Conservation (phyloP, 2,888 invertebrate genomes). For the Tiliacea aurago region DNA sequence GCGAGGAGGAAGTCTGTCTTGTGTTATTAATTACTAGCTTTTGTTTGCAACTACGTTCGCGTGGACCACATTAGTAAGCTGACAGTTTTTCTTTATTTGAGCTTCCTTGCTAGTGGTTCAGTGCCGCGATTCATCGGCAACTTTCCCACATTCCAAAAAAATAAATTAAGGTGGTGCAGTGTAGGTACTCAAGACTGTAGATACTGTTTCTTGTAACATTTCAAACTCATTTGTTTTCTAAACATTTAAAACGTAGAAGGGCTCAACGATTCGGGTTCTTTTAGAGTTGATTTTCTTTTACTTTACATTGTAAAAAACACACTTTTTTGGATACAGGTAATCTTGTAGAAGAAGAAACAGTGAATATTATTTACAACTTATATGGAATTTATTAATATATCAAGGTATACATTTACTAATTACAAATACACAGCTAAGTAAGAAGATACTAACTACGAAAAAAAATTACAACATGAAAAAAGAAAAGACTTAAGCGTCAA, state of each 20-base stretch:
- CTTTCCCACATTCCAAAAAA: slow-evolving; percentile 55
- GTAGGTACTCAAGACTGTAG: neutral
- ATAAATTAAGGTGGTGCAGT: slow-evolving; percentile 5
- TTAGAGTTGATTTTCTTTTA: neutral
- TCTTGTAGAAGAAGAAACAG: neutral
- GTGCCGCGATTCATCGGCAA: slow-evolving; percentile 41
- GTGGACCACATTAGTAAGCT: slow-evolving; percentile 57
- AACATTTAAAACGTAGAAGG: neutral
- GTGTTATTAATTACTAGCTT: slow-evolving; percentile 61
- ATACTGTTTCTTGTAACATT: slow-evolving; percentile 9
- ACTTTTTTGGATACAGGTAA: neutral
- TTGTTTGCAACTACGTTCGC: slow-evolving; percentile 54
- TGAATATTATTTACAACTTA: neutral
- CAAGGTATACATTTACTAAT: too few relatives aligned
- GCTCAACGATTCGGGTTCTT: neutral
- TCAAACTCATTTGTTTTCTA: neutral
- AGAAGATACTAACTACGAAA: too few relatives aligned
- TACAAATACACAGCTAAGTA: too few relatives aligned
- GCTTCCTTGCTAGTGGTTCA: slow-evolving; percentile 42
- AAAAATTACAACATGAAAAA: too few relatives aligned
- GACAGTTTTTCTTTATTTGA: slow-evolving; percentile 57
- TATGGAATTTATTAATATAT: too few relatives aligned
- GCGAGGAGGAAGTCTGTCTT: slow-evolving; percentile 60
- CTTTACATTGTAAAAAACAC: too few relatives aligned
- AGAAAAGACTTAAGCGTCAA: too few relatives aligned